Base-by-base conservation (phyloP, 2,888 invertebrate species). In the Cosmia pyralina region DNA sequence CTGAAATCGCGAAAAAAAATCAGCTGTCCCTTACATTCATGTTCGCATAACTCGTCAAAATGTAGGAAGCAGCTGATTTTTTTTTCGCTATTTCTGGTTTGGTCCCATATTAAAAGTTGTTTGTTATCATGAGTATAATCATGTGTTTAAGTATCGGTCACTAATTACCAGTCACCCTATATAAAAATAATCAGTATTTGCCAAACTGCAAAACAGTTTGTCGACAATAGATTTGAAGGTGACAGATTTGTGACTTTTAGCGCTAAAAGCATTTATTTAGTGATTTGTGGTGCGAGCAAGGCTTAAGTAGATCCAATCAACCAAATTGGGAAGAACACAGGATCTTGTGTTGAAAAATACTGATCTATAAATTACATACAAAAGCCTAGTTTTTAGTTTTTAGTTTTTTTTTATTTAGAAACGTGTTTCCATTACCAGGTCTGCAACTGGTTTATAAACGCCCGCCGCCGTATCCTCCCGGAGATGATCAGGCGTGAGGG, bases 391-490 rank as follows among this genome's bases (percentile, higher is more conserved):
- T 6, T 22, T 19, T 72, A 41, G 2, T n/a, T n/a, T n/a, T n/a
- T n/a, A n/a, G n/a, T n/a, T n/a, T n/a, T n/a, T n/a, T n/a, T n/a
- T n/a, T 4, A n/a, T 22, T 19, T 72, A 41, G 2, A 28, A 53
- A 17, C n/a, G 11, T 19, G n/a, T 46, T 48, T 17, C 1, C 41
- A 8, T 44, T 17, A 19, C 2, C 50, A 97, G 97, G 97, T 99
- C 0, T 99, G 99, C 96, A 99, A 99, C 93, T 99, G 99, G 99
- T 99, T 99, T 90, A 99, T 99, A 77, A 99, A 99, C 93, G 99
- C 99, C 0, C 97, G 99, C 10, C 97, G 99, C 6, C 97, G 99
- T 75, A 98, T 99, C 88, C 95, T 99, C 50, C 99, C 99, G 0
- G 98, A 99, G 91, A 98, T 99, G 97, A 98, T 99, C 68, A 97